Evolutionary conservation across 2,113 vertebrate genomes (phyloP), one percentile per base, ranked within the genome.

Genomic region (Notothenia rossii): DNA sequence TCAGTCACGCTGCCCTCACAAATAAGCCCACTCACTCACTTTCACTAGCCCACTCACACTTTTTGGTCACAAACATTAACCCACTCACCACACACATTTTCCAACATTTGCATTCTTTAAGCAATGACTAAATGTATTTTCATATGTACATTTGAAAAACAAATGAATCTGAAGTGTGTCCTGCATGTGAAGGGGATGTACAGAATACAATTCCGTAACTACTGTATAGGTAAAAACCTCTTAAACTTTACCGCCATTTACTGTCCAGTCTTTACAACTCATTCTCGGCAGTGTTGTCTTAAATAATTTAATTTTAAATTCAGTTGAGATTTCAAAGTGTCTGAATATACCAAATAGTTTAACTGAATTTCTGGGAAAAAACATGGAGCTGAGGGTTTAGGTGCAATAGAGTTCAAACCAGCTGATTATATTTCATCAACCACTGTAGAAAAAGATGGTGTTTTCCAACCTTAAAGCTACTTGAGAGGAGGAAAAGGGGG

Each of bases 1-100:
- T 87, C 83, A 90, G 82, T 80, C 85, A 79, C 81, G 58, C 84
- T 81, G 58, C 59, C 78, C 70, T 74, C 87, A 66, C 81, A 82
- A 69, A 85, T 63, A 59, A 59, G 68, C 77, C 79, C 86, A 20
- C 81, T 82, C 75, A 83, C 40, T 69, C 75, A 84, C 76, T 86
- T 51, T 80, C 81, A 33, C 75, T 83, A 5, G 73, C 88, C 82
- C 86, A 85, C 83, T 83, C 77, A 73, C 83, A 86, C 81, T 88
- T 29, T 84, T 77, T 80, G 56, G 56, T 84, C 85, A 82, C 85
- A 81, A 75, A 82, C 74, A 85, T 79, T 56, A 59, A 62, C 69
- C 62, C 67, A 48, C 81, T 73, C 54, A 81, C 74, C 1, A 18
- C 29, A 77, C 25, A 29, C 55, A n/a, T 49, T 50, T 66, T 63